phyloP scores from a whole-genome alignment of 2,888 invertebrate species.

The Chalcosyrphus nemorum region DNA sequence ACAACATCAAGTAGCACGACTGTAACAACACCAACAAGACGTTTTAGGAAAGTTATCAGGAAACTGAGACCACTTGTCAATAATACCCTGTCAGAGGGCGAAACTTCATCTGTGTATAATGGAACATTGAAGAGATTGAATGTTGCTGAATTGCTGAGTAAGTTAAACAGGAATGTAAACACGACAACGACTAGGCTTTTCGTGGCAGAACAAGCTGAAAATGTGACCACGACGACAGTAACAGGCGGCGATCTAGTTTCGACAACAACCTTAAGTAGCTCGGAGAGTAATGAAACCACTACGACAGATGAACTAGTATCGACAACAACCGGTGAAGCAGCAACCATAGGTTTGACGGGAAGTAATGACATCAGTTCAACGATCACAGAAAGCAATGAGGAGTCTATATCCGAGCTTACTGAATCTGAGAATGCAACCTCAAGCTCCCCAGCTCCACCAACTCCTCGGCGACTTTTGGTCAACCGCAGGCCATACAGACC shows the following conservation, averaged over 20 bases:
- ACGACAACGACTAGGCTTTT: neutral
- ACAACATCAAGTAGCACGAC: constrained; percentile 6
- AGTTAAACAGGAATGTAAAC: neutral
- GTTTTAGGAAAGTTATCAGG: constrained; percentile 51
- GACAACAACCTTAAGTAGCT: neutral
- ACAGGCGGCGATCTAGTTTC: neutral
- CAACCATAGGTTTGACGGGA: neutral
- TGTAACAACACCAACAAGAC: constrained; percentile 25
- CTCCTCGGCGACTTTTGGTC: constrained; percentile 75
- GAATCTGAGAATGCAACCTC: constrained; percentile 11
- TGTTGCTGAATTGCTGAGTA: constrained; percentile 46
- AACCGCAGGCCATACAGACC: constrained; percentile 77
- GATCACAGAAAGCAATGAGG: constrained; percentile 2
- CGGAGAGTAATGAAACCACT: too few relatives aligned
- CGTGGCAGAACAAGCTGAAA: neutral
- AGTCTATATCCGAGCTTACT: neutral
- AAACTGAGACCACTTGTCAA: constrained; percentile 46
- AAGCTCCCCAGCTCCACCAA: neutral
- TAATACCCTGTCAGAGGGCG: constrained; percentile 1
- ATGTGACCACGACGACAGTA: neutral
- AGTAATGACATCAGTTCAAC: too few relatives aligned
- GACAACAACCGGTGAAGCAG: constrained; percentile 10
- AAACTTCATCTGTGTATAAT: neutral
- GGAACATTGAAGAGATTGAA: constrained; percentile 23
- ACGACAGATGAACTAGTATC: neutral